Evolutionary conservation across 2,113 vertebrate genomes (phyloP), one percentile per base, ranked within the genome.

Genomic region (Pristiophorus japonicus): DNA sequence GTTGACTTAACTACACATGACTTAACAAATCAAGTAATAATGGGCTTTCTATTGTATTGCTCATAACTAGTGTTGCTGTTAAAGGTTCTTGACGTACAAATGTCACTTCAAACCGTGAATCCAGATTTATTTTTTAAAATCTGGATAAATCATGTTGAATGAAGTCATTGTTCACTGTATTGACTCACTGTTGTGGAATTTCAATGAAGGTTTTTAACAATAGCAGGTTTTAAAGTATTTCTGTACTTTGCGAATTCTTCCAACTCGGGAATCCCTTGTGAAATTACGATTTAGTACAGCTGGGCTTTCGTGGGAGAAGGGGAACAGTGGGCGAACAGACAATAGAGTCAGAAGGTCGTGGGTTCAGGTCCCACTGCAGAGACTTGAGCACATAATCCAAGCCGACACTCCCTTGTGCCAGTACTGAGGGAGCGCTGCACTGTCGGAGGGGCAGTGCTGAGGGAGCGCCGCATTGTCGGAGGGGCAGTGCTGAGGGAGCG

Each of bases 1-100:
- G 88, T 92, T 92, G 59, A 38, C 38, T 92, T 92, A 63, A 65
- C 34, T 92, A 55, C 59, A 65, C 88, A 92, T 92, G 88, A 92
- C 59, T 92, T 92, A 63, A 92, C 59, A 92, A 92, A 92, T 65
- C 38, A 92, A 92, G 59, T 62, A 92, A 63, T 92, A 92, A 92
- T 63, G 34, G 38, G 55, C 34, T 92, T 92, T 92, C 34, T 18
- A 92, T 92, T 92, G 88, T 92, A 63, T 63, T 65, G 18, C 59
- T 63, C 16, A n/a, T 42, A 65, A 38, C 88, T 2, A 55, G 51
- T 34, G 85, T 20, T 38, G 55, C 34, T 22, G 51, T 88, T 38
- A 92, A 51, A 92, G 42, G 62, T 62, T 20, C 88, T 22, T 92
- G 59, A 92, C 59, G 55, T 92, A 65, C 14, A 91, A 63, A 91